Evolutionary conservation across 2,113 vertebrate species (phyloP), one percentile per base, ranked within the genome.

Genomic region (Poeciliopsis prolifica): DNA sequence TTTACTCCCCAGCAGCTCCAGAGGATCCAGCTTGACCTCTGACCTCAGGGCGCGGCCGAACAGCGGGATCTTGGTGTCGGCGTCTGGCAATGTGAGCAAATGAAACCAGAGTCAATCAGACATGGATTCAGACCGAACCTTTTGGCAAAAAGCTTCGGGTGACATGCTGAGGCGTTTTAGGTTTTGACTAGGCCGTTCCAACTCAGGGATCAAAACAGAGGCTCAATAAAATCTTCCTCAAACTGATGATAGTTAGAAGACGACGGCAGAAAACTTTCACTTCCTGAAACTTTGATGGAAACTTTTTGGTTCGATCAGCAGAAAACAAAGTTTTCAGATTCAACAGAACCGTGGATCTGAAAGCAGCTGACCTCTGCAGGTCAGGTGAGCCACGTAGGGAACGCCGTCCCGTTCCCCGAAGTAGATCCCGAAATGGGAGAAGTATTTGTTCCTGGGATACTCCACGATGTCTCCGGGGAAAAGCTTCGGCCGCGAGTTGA

Each of bases 401-500:
- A 95, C 91, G 0, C 93, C 92, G 33, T 95, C 94, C 76, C 75
- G 86, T 79, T 95, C 94, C n/a, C 94, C 94, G 22, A 94, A 95
- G 80, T 91, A 95, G 28, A 95, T 65, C 0, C 85, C 94, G 28
- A 93, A 95, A 19, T 95, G 94, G 24, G 94, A 95, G 70, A 95
- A 94, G 83, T 92, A 92, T 37, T 92, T 94, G 82, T 93, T 94
- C 76, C 93, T 82, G 44, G 87, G 94, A 81, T 92, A 95, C 83
- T 95, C 94, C 58, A 95, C 64, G 24, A 95, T 94, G 87, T 95
- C 94, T 37, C 94, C 94, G 0, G 94, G 94, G 84, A 87, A 93
- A 28, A 92, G 9, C 74, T 91, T 31, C 2, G 87, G 93, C 0
- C 22, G 70, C 58, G 93, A 92, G 72, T 84, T 64, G 37, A 54